Evolutionary conservation across 2,888 invertebrate genomes (phyloP), one percentile per base, ranked within the genome.

Genomic region (Agrochola lota): DNA sequence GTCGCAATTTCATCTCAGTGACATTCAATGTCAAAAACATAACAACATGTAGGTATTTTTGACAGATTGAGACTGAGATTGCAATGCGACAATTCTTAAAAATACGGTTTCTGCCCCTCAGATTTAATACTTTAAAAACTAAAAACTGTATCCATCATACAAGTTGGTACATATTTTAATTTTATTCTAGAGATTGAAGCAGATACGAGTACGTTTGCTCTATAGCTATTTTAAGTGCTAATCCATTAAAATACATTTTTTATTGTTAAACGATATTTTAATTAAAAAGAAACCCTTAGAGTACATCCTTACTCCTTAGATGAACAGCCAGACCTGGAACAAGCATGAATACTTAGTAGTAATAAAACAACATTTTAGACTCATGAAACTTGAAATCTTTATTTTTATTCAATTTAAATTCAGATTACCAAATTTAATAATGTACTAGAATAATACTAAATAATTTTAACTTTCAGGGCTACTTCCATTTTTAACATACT

Each of bases 181-280:
- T 66, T 64, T 43, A n/a, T n/a, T n/a, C 11, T 20, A 26, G 20
- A 26, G 4, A 12, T 46, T 67, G 12, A 66, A 66, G 43, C 20
- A 49, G 20, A 23, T 12, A 67, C n/a, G n/a, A n/a, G n/a, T n/a
- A n/a, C 15, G 0, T 30, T 69, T 26, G 11, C 4, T 77, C 0
- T n/a, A 52, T 6, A 62, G 0, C 20, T 43, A 6, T 30, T 75
- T 74, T 23, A 26, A 5, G 26, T 76, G 74, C 35, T 74, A 20
- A 59, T 74, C 2, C 5, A 35, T 3, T 43, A 9, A n/a, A 77
- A 52, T 49, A 12, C 0, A 7, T 35, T 26, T 23, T 73, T 26
- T 17, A 20, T 7, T 5, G 1, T 15, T 15, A 8, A 74, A 43
- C 20, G 40, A 23, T 6, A 15, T 26, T 23, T 35, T 20, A 5